Conservation (phyloP, 2,113 vertebrate genomes). For the Nannospalax galili region DNA sequence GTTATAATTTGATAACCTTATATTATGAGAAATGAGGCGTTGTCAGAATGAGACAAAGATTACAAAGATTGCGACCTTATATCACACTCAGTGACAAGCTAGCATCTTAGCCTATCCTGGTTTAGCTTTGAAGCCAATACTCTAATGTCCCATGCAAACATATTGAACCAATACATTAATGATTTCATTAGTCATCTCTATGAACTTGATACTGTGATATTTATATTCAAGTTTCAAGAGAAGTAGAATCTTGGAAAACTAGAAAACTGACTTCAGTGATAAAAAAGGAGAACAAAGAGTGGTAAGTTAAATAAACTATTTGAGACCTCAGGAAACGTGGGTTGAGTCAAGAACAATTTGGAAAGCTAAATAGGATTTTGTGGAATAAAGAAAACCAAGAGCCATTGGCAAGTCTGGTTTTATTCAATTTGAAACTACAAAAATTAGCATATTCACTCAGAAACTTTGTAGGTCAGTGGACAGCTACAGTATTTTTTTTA, state of each 20-base stretch:
- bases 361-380: not conserved
- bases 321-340: no score
- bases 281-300: constrained; percentile 1
- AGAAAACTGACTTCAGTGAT: not conserved
- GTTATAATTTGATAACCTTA: not conserved
- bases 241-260: not conserved
- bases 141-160: not conserved
- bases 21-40: not conserved
- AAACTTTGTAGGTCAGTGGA: constrained; percentile 31
- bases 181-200: not conserved
- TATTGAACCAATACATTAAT: not conserved
- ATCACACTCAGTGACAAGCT: not conserved
- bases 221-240: constrained; percentile 24
- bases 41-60: not conserved
- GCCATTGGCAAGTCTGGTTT: not conserved
- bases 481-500: constrained; percentile 54
- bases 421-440: constrained; percentile 30
- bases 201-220: not conserved
- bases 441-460: constrained; percentile 27
- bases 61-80: not conserved
- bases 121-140: not conserved
- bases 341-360: not conserved
- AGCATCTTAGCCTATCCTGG: not conserved
- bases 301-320: not conserved
- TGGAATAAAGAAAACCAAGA: not conserved